Base-by-base conservation (phyloP, 2,113 vertebrate species). In the Solea solea region DNA sequence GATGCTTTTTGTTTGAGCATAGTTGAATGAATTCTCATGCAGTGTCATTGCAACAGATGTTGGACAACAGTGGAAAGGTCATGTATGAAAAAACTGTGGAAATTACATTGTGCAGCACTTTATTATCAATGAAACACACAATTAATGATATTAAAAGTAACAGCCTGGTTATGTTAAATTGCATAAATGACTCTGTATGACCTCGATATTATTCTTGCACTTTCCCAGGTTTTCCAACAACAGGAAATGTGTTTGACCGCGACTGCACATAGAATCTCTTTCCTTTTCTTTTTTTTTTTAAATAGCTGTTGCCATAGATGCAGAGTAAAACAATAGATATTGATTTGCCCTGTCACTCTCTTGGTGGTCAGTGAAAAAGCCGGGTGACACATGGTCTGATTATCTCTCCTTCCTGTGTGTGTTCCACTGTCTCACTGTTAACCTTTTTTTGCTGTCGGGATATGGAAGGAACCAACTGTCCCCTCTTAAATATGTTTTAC, bases 61-160 rank as follows among this genome's bases (percentile, higher is more conserved):
- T 72, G 67, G 60, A 56, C 67, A 59, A 48, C 52, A 53, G 9
- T 61, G 11, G 57, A 80, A 83, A 84, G 77, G 64, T 56, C 25
- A 53, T 56, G 51, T 74, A 65, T 69, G 50, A 1, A 1, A 51
- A 54, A 62, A 46, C 8, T 48, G 7, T 21, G 21, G 21, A 21
- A 21, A 42, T 42, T 5, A 42, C 41, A 42, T 42, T 42, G 41
- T 42, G 41, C 9, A 34, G 34, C 34, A 3, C 34, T 34, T 34
- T 34, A 34, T 34, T 34, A 34, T 34, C 34, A 34, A 34, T 34
- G 34, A 34, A 34, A 34, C 34, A 34, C 34, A 34, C 34, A 34
- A 2, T 34, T 5, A 34, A 3, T 34, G 21, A 21, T 2, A 34
- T 34, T 34, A 34, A 34, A 34, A 34, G 34, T 34, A 34, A 34